phyloP scores from a whole-genome alignment of 1,140 invertebrate genomes.

The Polypedilum pembai region DNA sequence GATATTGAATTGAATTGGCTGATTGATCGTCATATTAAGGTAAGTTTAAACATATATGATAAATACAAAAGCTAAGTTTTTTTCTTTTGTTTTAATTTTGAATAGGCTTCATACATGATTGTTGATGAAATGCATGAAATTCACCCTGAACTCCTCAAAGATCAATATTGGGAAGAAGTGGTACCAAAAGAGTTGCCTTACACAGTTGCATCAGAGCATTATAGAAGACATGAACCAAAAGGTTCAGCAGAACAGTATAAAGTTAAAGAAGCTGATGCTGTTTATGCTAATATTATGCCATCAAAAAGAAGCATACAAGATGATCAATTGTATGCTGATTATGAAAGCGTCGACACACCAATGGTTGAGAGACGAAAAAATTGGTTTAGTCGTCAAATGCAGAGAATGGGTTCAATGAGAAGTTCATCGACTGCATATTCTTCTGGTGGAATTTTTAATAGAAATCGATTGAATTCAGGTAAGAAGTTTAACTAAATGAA shows the following conservation, averaged over 20 bases:
- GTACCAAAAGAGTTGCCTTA: conserved; percentile 81
- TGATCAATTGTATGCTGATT: conserved; percentile 79
- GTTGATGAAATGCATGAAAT: conserved; percentile 88
- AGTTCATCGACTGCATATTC: conserved; percentile 77
- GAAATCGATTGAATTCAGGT: conserved; percentile 57
- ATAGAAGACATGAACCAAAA: conserved; percentile 68
- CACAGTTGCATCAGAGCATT: conserved; percentile 75
- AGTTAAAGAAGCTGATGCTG: conserved; percentile 69
- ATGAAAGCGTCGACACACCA: conserved; percentile 80
- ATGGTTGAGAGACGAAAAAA: conserved; percentile 75
- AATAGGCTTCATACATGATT: conserved; percentile 80
- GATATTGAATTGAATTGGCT: conserved; percentile 88
- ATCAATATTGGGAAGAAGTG: conserved; percentile 86
- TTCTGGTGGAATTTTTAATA: conserved; percentile 64
- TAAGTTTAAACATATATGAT: too few species aligned
- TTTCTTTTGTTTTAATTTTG: conserved; percentile 32
- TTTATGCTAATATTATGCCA: conserved; percentile 64
- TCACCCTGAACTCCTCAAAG: conserved; percentile 76
- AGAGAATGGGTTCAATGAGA: conserved; percentile 69
- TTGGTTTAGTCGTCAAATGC: conserved; percentile 76
- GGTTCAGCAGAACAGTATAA: conserved; percentile 78
- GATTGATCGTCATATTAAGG: conserved; percentile 82
- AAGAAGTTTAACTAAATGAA: conserved; percentile 41
- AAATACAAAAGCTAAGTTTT: not conserved
- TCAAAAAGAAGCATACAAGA: conserved; percentile 53